Evolutionary conservation across 1,140 invertebrate genomes (phyloP).

Genomic region (Lepidostoma basale): DNA sequence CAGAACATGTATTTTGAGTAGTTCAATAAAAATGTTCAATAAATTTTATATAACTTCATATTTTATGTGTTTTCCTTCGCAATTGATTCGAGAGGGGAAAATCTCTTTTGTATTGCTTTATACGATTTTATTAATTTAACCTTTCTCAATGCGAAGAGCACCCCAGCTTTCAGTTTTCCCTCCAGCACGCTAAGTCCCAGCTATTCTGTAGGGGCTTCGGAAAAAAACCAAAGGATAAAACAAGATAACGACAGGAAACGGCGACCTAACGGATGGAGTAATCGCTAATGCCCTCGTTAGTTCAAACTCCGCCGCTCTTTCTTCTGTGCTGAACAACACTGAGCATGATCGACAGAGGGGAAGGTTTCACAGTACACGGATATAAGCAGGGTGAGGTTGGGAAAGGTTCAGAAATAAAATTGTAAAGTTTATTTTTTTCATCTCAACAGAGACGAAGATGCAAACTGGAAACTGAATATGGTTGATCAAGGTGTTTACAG

Average conservation of each 20-base stretch:
- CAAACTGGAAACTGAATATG: no score
- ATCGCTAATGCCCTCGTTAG: conserved; percentile 45
- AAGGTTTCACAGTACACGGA: not conserved
- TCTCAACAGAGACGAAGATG: no score
- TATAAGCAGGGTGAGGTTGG: not conserved
- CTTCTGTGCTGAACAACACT: conserved; percentile 4
- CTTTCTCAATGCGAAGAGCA: not conserved
- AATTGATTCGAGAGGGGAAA: no score
- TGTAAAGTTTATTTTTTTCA: no score
- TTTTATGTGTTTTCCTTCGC: no score
- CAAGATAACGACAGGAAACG: conserved; percentile 34
- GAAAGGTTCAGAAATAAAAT: not conserved
- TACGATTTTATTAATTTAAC: not conserved
- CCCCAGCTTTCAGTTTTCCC: conserved; percentile 10
- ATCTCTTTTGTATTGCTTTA: no score
- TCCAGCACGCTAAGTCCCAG: not conserved
- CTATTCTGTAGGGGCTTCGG: not conserved
- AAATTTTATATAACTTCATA: no score
- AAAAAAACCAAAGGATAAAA: conserved; percentile 36
- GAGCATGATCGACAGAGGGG: conserved; percentile 18
- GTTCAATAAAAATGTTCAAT: no score
- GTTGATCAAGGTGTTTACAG: no score
- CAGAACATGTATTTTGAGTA: no score
- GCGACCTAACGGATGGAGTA: conserved; percentile 39
- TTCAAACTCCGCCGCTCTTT: conserved; percentile 20